Conservation (phyloP, 2,797 vertebrate genomes). For the Oreortyx pictus region DNA sequence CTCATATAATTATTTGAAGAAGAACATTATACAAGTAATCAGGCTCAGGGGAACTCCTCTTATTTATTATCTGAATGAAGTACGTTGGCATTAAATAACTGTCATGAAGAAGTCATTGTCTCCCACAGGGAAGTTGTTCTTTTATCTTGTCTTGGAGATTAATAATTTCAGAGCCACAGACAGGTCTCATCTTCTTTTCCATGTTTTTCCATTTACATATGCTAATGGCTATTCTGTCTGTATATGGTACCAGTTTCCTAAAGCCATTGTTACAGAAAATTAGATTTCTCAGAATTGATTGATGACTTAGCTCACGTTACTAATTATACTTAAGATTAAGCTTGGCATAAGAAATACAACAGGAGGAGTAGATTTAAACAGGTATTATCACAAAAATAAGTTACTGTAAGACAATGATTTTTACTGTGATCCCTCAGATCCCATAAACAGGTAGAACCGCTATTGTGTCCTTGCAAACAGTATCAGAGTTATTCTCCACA, state of each 20-base stretch:
- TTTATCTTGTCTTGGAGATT: constrained; percentile 62
- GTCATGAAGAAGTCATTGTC: constrained; percentile 55
- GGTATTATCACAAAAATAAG: constrained; percentile 14
- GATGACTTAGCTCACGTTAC: neutral
- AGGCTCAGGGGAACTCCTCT: constrained; percentile 16
- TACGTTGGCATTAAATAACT: constrained; percentile 50
- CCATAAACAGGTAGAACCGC: neutral
- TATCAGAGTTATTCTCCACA: neutral
- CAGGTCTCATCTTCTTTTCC: constrained; percentile 66
- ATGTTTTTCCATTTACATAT: constrained; percentile 66
- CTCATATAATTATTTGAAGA: constrained; percentile 26
- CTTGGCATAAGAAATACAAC: constrained; percentile 23
- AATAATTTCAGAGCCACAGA: constrained; percentile 59
- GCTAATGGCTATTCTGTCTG: constrained; percentile 43
- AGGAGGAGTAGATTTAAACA: neutral
- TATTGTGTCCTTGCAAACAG: neutral
- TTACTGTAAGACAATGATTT: neutral
- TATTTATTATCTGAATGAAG: constrained; percentile 54
- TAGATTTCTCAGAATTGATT: constrained; percentile 53
- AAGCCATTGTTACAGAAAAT: constrained; percentile 64
- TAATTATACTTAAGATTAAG: constrained; percentile 33
- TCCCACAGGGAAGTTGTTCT: constrained; percentile 48
- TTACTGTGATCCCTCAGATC: neutral
- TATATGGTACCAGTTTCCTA: constrained; percentile 26
- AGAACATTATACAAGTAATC: constrained; percentile 44